Conservation (phyloP, 2,888 invertebrate species). For the Epinotia brunnichana region DNA sequence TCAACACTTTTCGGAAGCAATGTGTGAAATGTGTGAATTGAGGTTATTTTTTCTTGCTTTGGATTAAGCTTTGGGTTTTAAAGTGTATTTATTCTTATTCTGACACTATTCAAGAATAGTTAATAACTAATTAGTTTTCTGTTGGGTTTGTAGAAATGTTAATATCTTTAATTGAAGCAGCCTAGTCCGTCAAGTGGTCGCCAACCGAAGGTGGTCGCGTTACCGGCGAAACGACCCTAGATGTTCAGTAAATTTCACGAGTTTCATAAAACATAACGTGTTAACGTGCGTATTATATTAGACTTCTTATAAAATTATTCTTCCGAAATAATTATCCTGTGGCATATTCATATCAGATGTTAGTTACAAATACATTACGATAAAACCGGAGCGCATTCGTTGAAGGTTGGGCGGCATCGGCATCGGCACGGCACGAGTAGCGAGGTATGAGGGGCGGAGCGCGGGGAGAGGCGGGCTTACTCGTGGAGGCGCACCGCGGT, state of each 20-base stretch:
- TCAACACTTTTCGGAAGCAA: too few species aligned
- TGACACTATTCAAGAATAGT: too few species aligned
- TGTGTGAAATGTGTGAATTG: too few species aligned
- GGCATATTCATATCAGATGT: constrained; percentile 29
- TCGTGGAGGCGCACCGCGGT: constrained; percentile 85
- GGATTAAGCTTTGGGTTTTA: too few species aligned
- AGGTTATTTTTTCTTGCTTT: too few species aligned
- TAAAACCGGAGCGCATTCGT: constrained; percentile 67
- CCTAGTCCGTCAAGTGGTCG: too few species aligned
- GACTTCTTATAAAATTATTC: background rate
- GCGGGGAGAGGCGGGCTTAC: constrained; percentile 58
- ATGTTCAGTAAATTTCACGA: background rate
- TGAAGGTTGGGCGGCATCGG: constrained; percentile 65
- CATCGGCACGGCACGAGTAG: constrained; percentile 34
- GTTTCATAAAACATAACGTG: background rate
- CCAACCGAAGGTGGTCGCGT: too few species aligned
- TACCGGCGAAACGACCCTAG: too few species aligned
- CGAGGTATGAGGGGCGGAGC: constrained; percentile 47
- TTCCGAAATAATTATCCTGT: constrained; percentile 26
- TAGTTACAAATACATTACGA: constrained; percentile 50
- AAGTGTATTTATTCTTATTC: too few species aligned
- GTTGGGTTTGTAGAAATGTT: too few species aligned
- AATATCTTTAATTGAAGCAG: too few species aligned
- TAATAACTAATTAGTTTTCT: too few species aligned
- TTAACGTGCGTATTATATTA: background rate